phyloP scores from a whole-genome alignment of 2,888 invertebrate species.

The Scotopteryx bipunctaria region DNA sequence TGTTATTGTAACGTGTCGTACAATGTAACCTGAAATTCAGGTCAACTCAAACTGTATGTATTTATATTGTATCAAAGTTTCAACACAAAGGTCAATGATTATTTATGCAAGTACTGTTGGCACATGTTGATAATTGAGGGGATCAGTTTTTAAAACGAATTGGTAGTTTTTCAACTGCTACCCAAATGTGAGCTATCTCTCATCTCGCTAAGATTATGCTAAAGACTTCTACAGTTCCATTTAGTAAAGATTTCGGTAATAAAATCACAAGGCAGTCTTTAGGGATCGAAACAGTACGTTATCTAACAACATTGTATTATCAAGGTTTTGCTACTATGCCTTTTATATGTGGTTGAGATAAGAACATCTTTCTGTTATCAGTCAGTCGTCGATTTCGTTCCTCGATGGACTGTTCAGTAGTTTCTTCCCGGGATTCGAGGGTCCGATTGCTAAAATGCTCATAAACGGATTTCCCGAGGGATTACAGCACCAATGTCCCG shows the following conservation, averaged over 20 bases:
- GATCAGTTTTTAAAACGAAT: not conserved
- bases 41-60: not conserved
- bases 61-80: not conserved
- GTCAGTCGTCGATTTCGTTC: constrained; percentile 72
- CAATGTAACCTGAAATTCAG: not conserved
- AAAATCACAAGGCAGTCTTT: constrained; percentile 33
- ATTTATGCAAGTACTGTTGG: not conserved
- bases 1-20: too few relatives aligned
- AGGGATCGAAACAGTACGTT: constrained; percentile 54
- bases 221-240: too few relatives aligned
- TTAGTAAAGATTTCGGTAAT: not conserved
- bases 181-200: too few relatives aligned
- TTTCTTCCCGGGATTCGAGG: constrained; percentile 41
- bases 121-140: not conserved
- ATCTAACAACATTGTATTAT: constrained; percentile 69
- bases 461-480: constrained; percentile 55
- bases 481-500: constrained; percentile 55
- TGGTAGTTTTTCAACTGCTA: too few relatives aligned
- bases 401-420: constrained; percentile 71
- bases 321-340: constrained; percentile 73
- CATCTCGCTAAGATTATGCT: too few relatives aligned
- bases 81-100: not conserved
- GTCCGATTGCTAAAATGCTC: constrained; percentile 58
- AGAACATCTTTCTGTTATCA: constrained; percentile 76
- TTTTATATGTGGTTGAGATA: constrained; percentile 66